Evolutionary conservation across 2,888 invertebrate species (phyloP).

Genomic region (Ectemnius continuus): DNA sequence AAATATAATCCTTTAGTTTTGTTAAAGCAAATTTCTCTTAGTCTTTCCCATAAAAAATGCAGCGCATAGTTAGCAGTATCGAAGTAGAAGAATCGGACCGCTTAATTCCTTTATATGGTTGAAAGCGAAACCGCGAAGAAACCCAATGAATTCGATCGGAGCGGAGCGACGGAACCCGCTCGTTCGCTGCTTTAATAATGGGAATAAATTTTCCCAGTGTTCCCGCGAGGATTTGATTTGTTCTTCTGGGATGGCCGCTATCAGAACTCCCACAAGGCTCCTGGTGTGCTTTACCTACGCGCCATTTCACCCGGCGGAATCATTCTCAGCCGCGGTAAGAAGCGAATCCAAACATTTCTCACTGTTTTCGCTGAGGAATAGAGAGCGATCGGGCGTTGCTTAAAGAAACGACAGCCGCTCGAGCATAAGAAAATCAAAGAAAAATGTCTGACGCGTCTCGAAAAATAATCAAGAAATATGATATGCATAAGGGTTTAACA

Average conservation of each 20-base stretch:
- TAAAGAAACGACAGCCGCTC: background rate
- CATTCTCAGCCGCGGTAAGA: constrained; percentile 11
- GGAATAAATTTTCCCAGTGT: constrained; percentile 10
- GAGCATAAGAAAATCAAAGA: background rate
- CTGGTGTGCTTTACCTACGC: background rate
- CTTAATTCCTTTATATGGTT: no score
- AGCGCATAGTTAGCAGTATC: no score
- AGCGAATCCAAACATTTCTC: constrained; percentile 13
- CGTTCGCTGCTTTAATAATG: constrained; percentile 9
- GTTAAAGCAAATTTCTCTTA: no score
- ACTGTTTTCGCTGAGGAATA: constrained; percentile 1
- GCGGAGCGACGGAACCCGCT: background rate
- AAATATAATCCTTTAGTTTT: no score
- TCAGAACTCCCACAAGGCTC: background rate
- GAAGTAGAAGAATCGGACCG: no score
- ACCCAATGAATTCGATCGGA: constrained; percentile 1
- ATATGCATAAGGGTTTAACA: no score
- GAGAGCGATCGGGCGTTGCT: background rate
- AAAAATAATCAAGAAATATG: background rate
- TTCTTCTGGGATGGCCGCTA: constrained; percentile 8
- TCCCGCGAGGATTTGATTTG: constrained; percentile 21
- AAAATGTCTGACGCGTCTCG: background rate
- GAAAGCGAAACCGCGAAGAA: background rate
- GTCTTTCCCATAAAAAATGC: no score
- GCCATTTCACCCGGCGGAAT: constrained; percentile 20